A percentile compares a stretch with the other conserved stretches of the same genome.
These are phyloP conservation scores for Enteromius trimaculatus DNA, from an alignment of 2,797 vertebrate genomes.

Conservation along the genomic window DNA sequence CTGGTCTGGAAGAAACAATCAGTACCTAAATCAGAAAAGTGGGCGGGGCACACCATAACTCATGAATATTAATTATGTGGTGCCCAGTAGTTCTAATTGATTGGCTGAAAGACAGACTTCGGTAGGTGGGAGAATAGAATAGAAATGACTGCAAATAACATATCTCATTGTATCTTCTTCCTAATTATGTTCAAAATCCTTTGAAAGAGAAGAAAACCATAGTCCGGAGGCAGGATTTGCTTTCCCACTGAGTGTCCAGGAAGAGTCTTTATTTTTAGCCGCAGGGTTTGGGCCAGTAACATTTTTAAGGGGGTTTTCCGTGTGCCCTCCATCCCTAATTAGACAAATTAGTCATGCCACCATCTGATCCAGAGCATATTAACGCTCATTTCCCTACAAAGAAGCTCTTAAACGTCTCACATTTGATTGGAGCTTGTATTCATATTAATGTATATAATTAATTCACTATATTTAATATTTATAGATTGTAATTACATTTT, in stretches of 20 bases:
- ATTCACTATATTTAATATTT: neutral
- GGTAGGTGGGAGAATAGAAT: neutral
- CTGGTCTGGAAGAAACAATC: neutral
- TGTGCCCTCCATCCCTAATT: slow-evolving; percentile 16
- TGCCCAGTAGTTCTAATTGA: neutral
- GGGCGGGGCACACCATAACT: neutral
- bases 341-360: slow-evolving; percentile 2
- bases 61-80: neutral
- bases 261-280: slow-evolving; percentile 3
- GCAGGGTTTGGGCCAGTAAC: slow-evolving; percentile 6
- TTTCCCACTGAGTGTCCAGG: neutral
- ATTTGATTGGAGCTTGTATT: neutral
- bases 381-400: neutral
- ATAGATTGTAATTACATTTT: no score
- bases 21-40: neutral
- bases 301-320: slow-evolving; percentile 10
- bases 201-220: neutral
- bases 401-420: neutral
- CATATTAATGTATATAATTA: neutral
- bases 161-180: neutral
- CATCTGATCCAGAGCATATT: neutral
- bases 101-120: neutral
- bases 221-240: neutral
- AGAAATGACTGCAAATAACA: neutral
- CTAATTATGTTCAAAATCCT: neutral